These are phyloP conservation scores for Apis dorsata DNA, from an alignment of 1,140 invertebrate species.

Conservation along the genomic window DNA sequence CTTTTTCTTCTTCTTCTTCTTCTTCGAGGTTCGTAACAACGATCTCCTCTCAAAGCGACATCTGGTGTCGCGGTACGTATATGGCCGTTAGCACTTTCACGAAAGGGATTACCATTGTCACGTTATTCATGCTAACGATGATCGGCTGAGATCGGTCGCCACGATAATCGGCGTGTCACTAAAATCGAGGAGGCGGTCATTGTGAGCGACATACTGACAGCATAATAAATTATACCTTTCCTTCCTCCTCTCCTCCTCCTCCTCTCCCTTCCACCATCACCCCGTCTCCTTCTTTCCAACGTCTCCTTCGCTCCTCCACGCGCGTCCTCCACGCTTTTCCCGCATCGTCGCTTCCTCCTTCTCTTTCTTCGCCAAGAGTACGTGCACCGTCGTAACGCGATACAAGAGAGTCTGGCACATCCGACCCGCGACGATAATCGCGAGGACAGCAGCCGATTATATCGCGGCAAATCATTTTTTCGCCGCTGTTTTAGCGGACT, in stretches of 20 bases:
- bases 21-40: conserved; percentile 40
- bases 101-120: conserved; percentile 77
- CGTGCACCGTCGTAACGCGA: conserved; percentile 55
- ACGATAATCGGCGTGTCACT: conserved; percentile 77
- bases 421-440: conserved; percentile 47
- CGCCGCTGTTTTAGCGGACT: conserved; percentile 17
- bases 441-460: conserved; percentile 47
- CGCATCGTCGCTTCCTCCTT: conserved; percentile 6
- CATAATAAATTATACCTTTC: conserved; percentile 76
- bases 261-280: neutral
- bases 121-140: conserved; percentile 79
- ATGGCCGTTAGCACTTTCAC: conserved; percentile 67
- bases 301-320: too few relatives aligned
- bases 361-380: neutral
- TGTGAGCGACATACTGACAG: conserved; percentile 78
- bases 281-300: neutral
- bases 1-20: conserved; percentile 36
- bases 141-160: conserved; percentile 75
- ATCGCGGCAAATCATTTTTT: conserved; percentile 8
- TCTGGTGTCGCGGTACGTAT: conserved; percentile 67
- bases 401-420: conserved; percentile 43
- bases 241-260: conserved; percentile 22
- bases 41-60: conserved; percentile 61
- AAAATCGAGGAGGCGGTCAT: conserved; percentile 78
- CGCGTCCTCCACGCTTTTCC: conserved; percentile 20